phyloP scores from a whole-genome alignment of 2,888 invertebrate genomes.

The Geotrupes spiniger region DNA sequence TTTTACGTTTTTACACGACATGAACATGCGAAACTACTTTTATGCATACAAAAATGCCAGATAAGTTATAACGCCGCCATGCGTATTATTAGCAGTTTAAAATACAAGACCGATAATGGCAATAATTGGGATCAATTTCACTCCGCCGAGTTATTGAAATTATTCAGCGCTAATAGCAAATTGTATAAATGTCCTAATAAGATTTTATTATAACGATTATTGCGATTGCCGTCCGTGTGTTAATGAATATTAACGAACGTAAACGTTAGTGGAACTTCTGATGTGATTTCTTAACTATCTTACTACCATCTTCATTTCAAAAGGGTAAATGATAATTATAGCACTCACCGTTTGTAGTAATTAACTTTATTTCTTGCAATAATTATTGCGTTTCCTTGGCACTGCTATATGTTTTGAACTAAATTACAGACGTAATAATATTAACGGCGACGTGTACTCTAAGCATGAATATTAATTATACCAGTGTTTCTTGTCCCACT shows the following conservation, averaged over 20 bases:
- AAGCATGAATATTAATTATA: no score
- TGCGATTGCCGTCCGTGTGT: conserved; percentile 13
- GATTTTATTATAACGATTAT: conserved; percentile 26
- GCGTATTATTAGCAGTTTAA: conserved; percentile 23
- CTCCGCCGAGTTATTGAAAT: conserved; percentile 13
- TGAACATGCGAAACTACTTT: conserved; percentile 23
- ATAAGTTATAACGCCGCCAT: conserved; percentile 21
- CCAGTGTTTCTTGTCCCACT: no score
- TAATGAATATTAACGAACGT: conserved; percentile 20
- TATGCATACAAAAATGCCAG: conserved; percentile 14
- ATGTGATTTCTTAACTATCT: conserved; percentile 11
- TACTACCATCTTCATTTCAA: conserved; percentile 12
- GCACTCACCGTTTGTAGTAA: conserved; percentile 9
- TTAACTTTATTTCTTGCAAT: conserved; percentile 7
- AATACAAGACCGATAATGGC: conserved; percentile 21
- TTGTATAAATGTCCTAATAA: conserved; percentile 25
- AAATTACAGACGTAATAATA: no score
- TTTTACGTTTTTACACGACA: conserved; percentile 21
- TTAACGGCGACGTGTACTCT: no score
- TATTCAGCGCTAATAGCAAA: conserved; percentile 17
- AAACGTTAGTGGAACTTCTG: neutral
- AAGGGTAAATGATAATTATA: conserved; percentile 15
- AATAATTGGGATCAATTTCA: conserved; percentile 20
- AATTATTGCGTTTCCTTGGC: no score
- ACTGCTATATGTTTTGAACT: no score